phyloP scores from a whole-genome alignment of 2,888 invertebrate species.

The Heliothis peltigera region DNA sequence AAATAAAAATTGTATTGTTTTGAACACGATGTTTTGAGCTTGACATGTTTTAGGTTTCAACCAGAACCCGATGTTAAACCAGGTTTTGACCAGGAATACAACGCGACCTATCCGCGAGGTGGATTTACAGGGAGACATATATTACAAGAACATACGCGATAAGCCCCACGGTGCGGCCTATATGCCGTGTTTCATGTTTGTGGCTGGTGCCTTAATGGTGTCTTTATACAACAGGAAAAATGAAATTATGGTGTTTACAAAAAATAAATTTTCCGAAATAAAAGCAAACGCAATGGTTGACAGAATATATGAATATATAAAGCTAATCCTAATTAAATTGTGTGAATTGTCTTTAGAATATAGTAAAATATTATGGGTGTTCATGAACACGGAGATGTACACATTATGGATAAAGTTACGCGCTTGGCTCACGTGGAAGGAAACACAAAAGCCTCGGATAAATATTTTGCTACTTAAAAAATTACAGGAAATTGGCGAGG shows the following conservation, averaged over 20 bases:
- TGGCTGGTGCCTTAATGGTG: slow-evolving; percentile 75
- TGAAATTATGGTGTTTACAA: slow-evolving; percentile 66
- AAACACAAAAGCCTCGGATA: slow-evolving; percentile 49
- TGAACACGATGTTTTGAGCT: background rate
- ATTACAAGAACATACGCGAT: slow-evolving; percentile 27
- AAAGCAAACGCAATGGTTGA: slow-evolving; percentile 39
- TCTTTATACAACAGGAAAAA: slow-evolving; percentile 72
- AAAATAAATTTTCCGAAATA: slow-evolving; percentile 60
- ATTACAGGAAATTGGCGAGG: slow-evolving; percentile 74
- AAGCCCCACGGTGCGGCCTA: slow-evolving; percentile 45
- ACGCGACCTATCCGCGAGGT: slow-evolving; percentile 38
- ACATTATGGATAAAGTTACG: slow-evolving; percentile 23
- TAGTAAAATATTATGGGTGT: slow-evolving; percentile 50
- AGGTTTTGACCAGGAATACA: slow-evolving; percentile 48
- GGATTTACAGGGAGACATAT: slow-evolving; percentile 30
- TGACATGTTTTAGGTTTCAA: slow-evolving; percentile 46
- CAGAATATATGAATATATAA: slow-evolving; percentile 54
- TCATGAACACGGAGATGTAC: slow-evolving; percentile 28
- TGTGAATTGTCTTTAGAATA: slow-evolving; percentile 59
- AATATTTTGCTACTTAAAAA: slow-evolving; percentile 74
- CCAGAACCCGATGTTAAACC: slow-evolving; percentile 31
- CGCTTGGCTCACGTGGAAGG: slow-evolving; percentile 34
- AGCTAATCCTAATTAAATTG: slow-evolving; percentile 57
- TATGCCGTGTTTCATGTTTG: slow-evolving; percentile 73
- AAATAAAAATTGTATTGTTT: background rate